A percentile compares a stretch with the other conserved stretches of the same genome.
These are phyloP conservation scores for Crioceris asparagi DNA, from an alignment of 2,888 invertebrate genomes.

Conservation along the genomic window DNA sequence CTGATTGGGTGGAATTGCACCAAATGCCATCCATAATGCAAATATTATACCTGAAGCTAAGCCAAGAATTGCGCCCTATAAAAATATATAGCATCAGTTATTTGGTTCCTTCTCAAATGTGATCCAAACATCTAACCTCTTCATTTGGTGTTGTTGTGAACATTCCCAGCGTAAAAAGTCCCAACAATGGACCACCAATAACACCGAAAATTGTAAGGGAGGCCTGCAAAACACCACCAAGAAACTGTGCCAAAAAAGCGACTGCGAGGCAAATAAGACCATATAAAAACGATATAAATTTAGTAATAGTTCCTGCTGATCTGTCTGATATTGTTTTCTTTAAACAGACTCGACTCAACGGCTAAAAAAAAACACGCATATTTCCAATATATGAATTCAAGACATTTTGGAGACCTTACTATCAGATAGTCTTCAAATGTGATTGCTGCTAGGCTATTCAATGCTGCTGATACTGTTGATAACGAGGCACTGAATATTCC, in stretches of 20 bases:
- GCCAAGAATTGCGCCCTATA: constrained; percentile 59
- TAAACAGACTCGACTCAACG: constrained; percentile 32
- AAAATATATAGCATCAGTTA: constrained; percentile 10
- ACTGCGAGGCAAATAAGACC: constrained; percentile 69
- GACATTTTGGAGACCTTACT: constrained; percentile 20
- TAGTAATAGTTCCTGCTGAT: constrained; percentile 46
- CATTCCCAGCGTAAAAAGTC: constrained; percentile 79
- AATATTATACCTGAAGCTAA: constrained; percentile 53
- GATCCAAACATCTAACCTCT: constrained; percentile 45
- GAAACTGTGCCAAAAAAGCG: constrained; percentile 70
- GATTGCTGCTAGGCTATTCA: constrained; percentile 85
- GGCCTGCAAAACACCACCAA: constrained; percentile 82
- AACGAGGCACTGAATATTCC: constrained; percentile 86
- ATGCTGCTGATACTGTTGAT: constrained; percentile 83
- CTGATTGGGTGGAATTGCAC: constrained; percentile 53
- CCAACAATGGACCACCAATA: constrained; percentile 78
- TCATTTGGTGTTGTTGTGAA: constrained; percentile 63
- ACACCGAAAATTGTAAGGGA: constrained; percentile 79
- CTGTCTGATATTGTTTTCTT: constrained; percentile 35
- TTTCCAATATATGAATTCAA: not conserved
- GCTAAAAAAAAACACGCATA: constrained; percentile 26
- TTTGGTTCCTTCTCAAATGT: not conserved
- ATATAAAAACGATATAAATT: constrained; percentile 58
- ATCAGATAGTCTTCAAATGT: constrained; percentile 79
- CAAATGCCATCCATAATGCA: constrained; percentile 75